These are phyloP conservation scores for Drosophila varians DNA, from an alignment of 1,140 invertebrate genomes.

Conservation along the genomic window DNA sequence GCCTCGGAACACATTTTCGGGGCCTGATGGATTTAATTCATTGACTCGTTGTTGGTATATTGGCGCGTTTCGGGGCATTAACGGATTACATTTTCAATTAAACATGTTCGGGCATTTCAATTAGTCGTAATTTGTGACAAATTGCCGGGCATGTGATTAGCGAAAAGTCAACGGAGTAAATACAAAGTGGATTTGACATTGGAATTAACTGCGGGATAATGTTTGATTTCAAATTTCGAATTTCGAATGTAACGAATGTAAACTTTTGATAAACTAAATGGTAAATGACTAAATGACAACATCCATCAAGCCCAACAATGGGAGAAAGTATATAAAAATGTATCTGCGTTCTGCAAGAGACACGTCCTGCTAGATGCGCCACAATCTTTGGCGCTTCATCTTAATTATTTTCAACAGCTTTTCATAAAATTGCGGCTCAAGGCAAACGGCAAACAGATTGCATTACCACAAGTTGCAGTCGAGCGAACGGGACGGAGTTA, in stretches of 20 bases:
- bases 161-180: not conserved
- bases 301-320: constrained; percentile 20
- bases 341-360: constrained; percentile 16
- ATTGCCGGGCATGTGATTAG: constrained; percentile 10
- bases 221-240: not conserved
- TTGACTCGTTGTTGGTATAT: not conserved
- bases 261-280: too few species aligned
- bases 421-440: constrained; percentile 53
- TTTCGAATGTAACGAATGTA: too few species aligned
- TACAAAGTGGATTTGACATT: constrained; percentile 2
- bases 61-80: constrained; percentile 11
- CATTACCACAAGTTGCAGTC: constrained; percentile 56
- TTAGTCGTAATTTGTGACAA: constrained; percentile 35
- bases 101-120: constrained; percentile 36
- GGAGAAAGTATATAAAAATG: too few species aligned
- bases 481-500: not conserved
- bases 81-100: constrained; percentile 46
- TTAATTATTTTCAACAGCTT: constrained; percentile 79
- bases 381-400: constrained; percentile 56
- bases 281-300: constrained; percentile 43
- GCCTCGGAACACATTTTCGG: constrained; percentile 10
- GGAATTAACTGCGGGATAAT: not conserved
- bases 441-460: constrained; percentile 62
- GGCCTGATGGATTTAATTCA: constrained; percentile 1
- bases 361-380: constrained; percentile 11